Evolutionary conservation across 2,113 vertebrate species (phyloP).

Genomic region (Alosa alosa): DNA sequence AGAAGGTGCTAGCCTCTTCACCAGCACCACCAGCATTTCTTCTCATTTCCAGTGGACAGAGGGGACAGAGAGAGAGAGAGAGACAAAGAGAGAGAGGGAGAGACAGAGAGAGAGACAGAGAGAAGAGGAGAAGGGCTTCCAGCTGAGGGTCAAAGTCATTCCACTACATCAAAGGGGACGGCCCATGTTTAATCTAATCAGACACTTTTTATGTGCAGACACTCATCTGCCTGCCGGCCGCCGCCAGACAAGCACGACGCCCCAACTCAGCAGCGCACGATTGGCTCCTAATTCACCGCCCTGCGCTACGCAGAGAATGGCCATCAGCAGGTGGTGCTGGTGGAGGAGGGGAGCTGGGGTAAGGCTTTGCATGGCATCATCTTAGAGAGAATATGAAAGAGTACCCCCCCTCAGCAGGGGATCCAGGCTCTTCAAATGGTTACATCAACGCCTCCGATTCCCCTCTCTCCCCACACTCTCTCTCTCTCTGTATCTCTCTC

Average conservation of each 20-base stretch:
- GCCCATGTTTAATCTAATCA: constrained; percentile 62
- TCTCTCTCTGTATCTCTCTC: no score
- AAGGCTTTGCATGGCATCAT: not conserved
- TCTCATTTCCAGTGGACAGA: constrained; percentile 25
- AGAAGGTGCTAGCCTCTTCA: constrained; percentile 51
- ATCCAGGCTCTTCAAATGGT: not conserved
- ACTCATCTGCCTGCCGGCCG: constrained; percentile 40
- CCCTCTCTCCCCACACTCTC: no score
- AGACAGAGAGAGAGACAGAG: not conserved
- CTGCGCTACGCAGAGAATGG: not conserved
- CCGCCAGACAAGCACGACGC: constrained; percentile 9
- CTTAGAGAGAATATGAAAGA: not conserved
- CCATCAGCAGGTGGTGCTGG: not conserved
- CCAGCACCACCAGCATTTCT: not conserved
- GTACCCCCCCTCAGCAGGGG: not conserved
- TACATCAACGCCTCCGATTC: not conserved
- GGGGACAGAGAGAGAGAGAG: not conserved
- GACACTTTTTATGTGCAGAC: constrained; percentile 55
- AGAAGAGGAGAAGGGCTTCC: not conserved
- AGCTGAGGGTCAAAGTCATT: constrained; percentile 53
- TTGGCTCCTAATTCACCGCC: constrained; percentile 38
- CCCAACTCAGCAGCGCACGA: constrained; percentile 28
- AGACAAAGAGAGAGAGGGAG: constrained; percentile 1
- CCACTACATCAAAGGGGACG: constrained; percentile 49
- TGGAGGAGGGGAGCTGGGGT: not conserved